Evolutionary conservation across 2,797 vertebrate species (phyloP).

Genomic region (Threskiornis aethiopicus): DNA sequence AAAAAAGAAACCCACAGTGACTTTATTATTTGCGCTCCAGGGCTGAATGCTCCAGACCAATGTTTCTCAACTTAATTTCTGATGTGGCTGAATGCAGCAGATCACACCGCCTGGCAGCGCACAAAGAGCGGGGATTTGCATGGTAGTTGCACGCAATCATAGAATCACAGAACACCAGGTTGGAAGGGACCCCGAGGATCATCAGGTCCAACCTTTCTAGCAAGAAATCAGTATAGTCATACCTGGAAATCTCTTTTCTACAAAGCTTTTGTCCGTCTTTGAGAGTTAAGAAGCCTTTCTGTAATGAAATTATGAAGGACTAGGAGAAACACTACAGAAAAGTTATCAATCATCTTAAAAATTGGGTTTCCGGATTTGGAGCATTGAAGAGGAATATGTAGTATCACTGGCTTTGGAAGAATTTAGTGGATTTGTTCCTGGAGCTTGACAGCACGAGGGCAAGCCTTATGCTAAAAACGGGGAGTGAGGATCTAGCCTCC

Average conservation of each 20-base stretch:
- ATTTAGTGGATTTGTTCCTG: background rate
- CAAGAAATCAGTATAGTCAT: background rate
- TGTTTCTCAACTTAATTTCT: background rate
- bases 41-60: background rate
- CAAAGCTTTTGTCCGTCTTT: background rate
- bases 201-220: too few relatives aligned
- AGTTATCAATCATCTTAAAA: background rate
- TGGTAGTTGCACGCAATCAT: accelerated
- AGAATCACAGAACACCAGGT: too few relatives aligned
- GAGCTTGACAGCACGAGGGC: background rate
- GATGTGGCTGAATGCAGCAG: background rate
- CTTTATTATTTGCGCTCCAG: background rate
- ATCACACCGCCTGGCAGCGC: background rate
- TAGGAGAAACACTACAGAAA: background rate
- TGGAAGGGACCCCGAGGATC: too few relatives aligned
- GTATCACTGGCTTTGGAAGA: background rate
- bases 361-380: background rate
- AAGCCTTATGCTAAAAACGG: background rate
- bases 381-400: background rate
- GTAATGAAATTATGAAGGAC: background rate
- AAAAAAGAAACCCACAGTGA: background rate
- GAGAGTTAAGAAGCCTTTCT: background rate
- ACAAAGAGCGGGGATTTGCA: background rate
- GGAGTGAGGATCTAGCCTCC: background rate
- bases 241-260: background rate